phyloP scores from a whole-genome alignment of 2,797 vertebrate species.

The Chloroceryle inda region DNA sequence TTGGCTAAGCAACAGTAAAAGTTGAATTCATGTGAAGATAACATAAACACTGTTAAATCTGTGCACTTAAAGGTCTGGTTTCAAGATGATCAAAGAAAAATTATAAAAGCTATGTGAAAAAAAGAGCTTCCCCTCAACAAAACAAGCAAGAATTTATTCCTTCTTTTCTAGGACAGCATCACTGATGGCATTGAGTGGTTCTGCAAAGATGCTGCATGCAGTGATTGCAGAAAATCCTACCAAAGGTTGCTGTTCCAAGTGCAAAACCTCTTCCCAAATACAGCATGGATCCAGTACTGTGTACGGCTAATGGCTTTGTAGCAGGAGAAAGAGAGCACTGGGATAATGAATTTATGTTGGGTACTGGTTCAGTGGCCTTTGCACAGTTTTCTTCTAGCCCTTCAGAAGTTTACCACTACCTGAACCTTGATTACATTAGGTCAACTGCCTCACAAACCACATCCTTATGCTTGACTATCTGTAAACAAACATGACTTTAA shows the following conservation, averaged over 20 bases:
- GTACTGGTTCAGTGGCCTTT: neutral
- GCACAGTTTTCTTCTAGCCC: neutral
- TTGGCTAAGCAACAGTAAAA: neutral
- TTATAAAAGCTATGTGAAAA: neutral
- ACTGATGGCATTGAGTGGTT: accelerated
- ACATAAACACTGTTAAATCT: neutral
- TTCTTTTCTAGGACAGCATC: slow-evolving; percentile 16
- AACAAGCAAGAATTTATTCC: neutral
- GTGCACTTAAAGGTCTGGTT: neutral
- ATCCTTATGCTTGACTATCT: neutral
- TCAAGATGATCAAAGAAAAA: slow-evolving; percentile 12
- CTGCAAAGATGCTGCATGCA: neutral
- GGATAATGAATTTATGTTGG: accelerated
- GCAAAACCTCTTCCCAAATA: neutral
- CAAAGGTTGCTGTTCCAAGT: neutral
- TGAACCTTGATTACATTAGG: neutral
- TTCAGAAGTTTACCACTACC: neutral
- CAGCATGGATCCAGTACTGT: accelerated
- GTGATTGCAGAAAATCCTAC: neutral
- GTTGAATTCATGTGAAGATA: neutral
- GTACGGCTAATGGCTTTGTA: neutral
- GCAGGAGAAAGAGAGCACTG: neutral
- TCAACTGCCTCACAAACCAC: neutral
- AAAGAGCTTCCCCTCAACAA: slow-evolving; percentile 14
- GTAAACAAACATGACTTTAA: neutral